Base-by-base conservation (phyloP, 92 coral and sea anemone genomes). In the Actinernus sp. region DNA sequence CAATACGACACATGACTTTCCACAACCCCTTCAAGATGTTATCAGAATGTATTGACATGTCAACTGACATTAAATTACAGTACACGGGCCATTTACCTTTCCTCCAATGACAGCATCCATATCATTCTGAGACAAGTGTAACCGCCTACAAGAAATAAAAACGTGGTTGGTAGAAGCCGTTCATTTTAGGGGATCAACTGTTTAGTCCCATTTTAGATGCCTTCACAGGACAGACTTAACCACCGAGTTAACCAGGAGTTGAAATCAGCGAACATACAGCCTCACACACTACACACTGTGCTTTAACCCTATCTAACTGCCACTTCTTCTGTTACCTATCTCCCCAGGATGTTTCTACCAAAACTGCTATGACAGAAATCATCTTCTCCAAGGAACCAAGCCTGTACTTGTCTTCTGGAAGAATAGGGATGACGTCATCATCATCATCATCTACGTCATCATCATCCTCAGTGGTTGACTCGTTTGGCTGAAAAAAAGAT, bases 391-490 rank as follows among this genome's bases (percentile, higher is more conserved):
- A 44, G 3, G 99, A 92, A 26, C 81, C 77, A 32, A 85, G 79
- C 31, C 97, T 97, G 75, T 91, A 91, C 68, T 91, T 95, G 73
- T 95, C 99, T 37, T 95, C 99, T 1, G 99, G 99, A 6, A 91
- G 81, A 39, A 95, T 84, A 31, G 99, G 93, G 11, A 95, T 88
- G 32, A 95, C 97, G n/a, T 95, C 99, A 56, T 95, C 99, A 59
- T 95, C 99, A 38, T 95, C 99, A 53, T 95, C 99, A 36, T 92
- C 97, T 41, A 83, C 79, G 47, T 92, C 98, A 63, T 95, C 99
- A 64, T 91, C 95, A 51, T 93, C 99, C 29, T 86, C 92, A 49
- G 71, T 81, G 20, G 91, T 40, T 17, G 87, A 79, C 19, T 92
- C 97, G 38, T 36, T 56, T 26, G 76, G 65, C 79, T 69, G 61